Conservation (phyloP, 2,113 vertebrate species). For the Cavia aperea region DNA sequence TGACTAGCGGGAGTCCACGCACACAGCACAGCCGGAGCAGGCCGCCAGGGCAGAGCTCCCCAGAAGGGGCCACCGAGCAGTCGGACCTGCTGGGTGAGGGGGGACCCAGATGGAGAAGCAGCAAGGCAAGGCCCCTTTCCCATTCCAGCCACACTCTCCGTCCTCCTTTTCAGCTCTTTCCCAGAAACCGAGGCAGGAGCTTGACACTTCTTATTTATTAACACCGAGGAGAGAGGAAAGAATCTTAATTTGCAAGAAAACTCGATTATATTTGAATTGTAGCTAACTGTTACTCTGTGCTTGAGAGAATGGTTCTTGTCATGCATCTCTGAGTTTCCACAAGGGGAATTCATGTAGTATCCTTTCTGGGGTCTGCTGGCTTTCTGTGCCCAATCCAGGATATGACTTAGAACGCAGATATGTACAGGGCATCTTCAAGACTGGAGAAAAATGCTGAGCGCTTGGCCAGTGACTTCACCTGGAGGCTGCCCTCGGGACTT, state of each 20-base stretch:
- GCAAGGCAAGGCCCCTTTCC: background rate
- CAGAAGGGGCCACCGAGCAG: background rate
- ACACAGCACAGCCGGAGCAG: background rate
- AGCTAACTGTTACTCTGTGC: background rate
- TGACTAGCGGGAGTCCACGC: conserved; percentile 34
- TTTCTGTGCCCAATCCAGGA: background rate
- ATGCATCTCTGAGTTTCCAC: background rate
- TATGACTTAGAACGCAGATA: background rate
- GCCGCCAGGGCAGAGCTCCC: conserved; percentile 9
- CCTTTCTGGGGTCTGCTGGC: background rate
- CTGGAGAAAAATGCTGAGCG: background rate
- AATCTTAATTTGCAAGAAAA: background rate
- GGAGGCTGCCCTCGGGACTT: background rate
- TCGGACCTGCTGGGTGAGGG: background rate
- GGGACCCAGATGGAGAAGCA: background rate
- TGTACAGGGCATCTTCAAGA: background rate
- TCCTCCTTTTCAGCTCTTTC: conserved; percentile 27
- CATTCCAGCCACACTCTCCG: conserved; percentile 8
- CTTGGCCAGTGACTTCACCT: background rate
- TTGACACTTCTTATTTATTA: background rate
- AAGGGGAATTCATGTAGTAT: conserved; percentile 1
- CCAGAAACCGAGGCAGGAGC: conserved; percentile 3
- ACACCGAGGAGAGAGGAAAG: background rate
- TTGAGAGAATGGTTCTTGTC: background rate
- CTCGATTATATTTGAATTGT: background rate